Percentiles rank a stretch among this genome's conserved stretches.
phyloP scores from a whole-genome alignment of 2,113 vertebrate species.

The Nothocercus julius region DNA sequence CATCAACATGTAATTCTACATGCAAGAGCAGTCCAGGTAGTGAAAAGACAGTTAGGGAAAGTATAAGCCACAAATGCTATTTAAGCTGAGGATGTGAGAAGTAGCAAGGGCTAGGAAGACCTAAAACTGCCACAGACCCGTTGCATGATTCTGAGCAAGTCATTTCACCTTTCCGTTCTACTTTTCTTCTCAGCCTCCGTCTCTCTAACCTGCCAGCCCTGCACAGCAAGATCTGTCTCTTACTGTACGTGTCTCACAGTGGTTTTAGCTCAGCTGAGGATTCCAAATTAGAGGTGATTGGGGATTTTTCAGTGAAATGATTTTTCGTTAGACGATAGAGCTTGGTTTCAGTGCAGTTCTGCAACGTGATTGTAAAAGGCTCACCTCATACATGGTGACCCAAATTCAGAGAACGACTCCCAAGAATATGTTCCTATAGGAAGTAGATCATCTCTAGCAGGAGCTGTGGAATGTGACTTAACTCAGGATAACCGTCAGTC shows the following conservation, averaged over 20 bases:
- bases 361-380: neutral
- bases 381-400: neutral
- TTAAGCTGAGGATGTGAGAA: neutral
- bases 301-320: slow-evolving; percentile 12
- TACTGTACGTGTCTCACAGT: slow-evolving; percentile 12
- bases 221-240: slow-evolving; percentile 52
- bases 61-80: neutral
- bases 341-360: neutral
- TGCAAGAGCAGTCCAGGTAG: neutral
- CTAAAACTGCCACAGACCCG: slow-evolving; percentile 2
- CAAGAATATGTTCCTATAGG: neutral
- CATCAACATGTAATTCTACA: neutral
- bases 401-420: neutral
- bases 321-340: neutral
- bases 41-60: neutral
- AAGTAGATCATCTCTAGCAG: neutral
- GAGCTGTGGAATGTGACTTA: neutral
- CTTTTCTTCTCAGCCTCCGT: slow-evolving; percentile 5
- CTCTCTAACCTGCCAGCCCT: neutral
- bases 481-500: neutral
- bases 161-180: slow-evolving; percentile 41
- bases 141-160: neutral
- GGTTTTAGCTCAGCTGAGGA: slow-evolving; percentile 16
- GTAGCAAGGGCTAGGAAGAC: neutral
- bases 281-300: slow-evolving; percentile 44